Evolutionary conservation across 1,140 invertebrate genomes (phyloP).

Genomic region (Cydia strobilella): DNA sequence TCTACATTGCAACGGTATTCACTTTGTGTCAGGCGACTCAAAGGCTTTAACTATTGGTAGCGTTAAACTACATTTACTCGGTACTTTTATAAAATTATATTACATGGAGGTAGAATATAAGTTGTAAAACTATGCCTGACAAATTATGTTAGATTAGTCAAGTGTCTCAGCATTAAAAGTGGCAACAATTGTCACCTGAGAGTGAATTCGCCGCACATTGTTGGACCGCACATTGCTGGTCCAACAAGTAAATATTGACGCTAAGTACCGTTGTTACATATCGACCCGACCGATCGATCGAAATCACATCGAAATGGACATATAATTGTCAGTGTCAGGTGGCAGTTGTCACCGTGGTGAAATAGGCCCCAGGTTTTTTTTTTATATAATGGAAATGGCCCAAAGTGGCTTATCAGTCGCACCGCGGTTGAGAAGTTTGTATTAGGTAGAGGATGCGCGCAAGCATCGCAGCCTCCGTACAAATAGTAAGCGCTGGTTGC

Average conservation of each 20-base stretch:
- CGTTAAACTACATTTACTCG: slow-evolving; percentile 2
- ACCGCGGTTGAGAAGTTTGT: slow-evolving; percentile 9
- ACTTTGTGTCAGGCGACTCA: slow-evolving; percentile 35
- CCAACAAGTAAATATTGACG: too few species aligned
- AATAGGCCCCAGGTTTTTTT: background rate
- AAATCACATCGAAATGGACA: too few species aligned
- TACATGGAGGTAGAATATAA: background rate
- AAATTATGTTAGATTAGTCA: too few species aligned
- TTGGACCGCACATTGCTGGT: too few species aligned
- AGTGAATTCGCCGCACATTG: too few species aligned
- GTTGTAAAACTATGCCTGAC: too few species aligned
- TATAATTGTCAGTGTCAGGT: too few species aligned
- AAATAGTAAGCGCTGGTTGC: background rate
- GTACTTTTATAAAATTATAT: slow-evolving; percentile 26
- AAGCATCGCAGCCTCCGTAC: background rate
- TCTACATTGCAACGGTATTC: slow-evolving; percentile 27
- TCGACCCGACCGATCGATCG: too few species aligned
- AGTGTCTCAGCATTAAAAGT: too few species aligned
- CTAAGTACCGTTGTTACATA: too few species aligned
- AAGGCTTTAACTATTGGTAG: slow-evolving; percentile 38
- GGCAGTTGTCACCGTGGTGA: too few species aligned
- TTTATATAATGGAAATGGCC: background rate
- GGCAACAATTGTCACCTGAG: too few species aligned
- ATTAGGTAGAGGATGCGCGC: background rate
- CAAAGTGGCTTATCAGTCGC: background rate